Base-by-base conservation (phyloP, 1,140 invertebrate species). In the Pseudomyrmex pallidus region DNA sequence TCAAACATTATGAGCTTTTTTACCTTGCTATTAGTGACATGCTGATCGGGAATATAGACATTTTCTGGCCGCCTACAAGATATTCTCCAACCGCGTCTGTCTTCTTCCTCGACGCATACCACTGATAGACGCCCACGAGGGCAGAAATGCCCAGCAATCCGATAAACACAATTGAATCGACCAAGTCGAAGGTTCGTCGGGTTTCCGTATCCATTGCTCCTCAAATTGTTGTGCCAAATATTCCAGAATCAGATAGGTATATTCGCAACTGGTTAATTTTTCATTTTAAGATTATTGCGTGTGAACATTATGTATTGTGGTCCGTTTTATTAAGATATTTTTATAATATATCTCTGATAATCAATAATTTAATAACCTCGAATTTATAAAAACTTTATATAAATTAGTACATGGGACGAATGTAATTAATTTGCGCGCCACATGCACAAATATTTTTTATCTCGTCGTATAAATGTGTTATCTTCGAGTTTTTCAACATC, bases 101-200 rank as follows among this genome's bases (percentile, higher is more conserved):
- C 82, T 93, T 94, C n/a, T 93, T 94, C 57, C 94, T 91, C 0
- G 94, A 93, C 35, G 92, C 92, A 82, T 95, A 96, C 0, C 96
- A 96, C 89, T 96, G 96, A 89, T 96, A 97, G 8, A 97, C 89
- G 0, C 97, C 97, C 54, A 97, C 96, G 0, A 94, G 84, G 0
- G 95, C 94, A 2, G 96, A 97, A 1, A 95, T 84, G 0, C 91
- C 89, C n/a, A 97, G 87, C 95, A 97, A 96, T 0, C 95, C 82
- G 0, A 91, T 90, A 74, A 97, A 96, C 9, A 96, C 95, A 0
- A 94, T 82, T 86, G 95, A 96, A 90, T 97, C 96, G 46, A 94
- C 89, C 61, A 91, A 89, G 4, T 94, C 94, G 73, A 96, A 95
- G 15, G 90, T 63, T 46, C 87, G 77, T 67, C 59, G 64, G 25